These are phyloP conservation scores for Hypolimnas misippus DNA, from an alignment of 2,888 invertebrate genomes.

Conservation along the genomic window DNA sequence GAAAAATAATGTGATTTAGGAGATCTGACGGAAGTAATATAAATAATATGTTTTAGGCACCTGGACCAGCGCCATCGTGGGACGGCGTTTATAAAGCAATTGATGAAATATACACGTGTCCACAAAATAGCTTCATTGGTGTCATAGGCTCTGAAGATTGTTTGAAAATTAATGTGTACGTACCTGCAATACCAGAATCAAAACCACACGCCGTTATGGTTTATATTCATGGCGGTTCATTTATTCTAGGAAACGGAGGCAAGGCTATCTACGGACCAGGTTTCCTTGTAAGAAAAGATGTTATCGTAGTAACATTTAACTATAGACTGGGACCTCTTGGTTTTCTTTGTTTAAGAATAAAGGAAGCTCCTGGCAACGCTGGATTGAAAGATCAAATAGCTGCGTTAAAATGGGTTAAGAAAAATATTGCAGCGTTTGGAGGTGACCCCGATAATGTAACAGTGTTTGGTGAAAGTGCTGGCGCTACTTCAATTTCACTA, in stretches of 20 bases:
- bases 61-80: slow-evolving; percentile 71
- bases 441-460: slow-evolving; percentile 75
- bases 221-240: slow-evolving; percentile 74
- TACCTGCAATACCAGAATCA: slow-evolving; percentile 53
- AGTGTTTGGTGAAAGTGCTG: slow-evolving; percentile 76
- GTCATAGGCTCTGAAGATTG: slow-evolving; percentile 70
- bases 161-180: slow-evolving; percentile 69
- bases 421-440: slow-evolving; percentile 73
- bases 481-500: slow-evolving; percentile 63
- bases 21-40: background rate
- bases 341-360: slow-evolving; percentile 69
- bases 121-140: slow-evolving; percentile 55
- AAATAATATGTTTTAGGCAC: slow-evolving; percentile 57
- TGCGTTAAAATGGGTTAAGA: slow-evolving; percentile 72
- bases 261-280: slow-evolving; percentile 69
- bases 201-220: slow-evolving; percentile 71
- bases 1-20: too few species aligned
- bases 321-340: slow-evolving; percentile 75
- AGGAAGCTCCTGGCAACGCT: slow-evolving; percentile 76
- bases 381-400: slow-evolving; percentile 75
- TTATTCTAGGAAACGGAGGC: slow-evolving; percentile 68
- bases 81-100: slow-evolving; percentile 68
- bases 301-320: slow-evolving; percentile 73
- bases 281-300: slow-evolving; percentile 66
- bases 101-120: slow-evolving; percentile 64